A percentile compares a stretch with the other conserved stretches of the same genome.
Conservation (phyloP, 2,797 vertebrate species). For the Lagodon rhomboides region DNA sequence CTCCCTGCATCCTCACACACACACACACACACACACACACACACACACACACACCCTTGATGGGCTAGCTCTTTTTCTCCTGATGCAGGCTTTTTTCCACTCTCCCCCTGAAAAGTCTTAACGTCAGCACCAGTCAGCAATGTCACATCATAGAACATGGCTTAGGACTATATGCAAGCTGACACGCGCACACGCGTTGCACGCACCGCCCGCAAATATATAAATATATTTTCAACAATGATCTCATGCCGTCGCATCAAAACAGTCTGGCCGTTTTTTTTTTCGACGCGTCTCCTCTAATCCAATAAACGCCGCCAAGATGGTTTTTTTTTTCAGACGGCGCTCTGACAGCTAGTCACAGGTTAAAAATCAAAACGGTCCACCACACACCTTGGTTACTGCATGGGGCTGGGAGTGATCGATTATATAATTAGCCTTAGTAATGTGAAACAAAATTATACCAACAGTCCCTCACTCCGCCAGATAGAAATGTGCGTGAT, state of each 20-base stretch:
- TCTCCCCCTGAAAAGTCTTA: constrained; percentile 77
- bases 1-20: constrained; percentile 30
- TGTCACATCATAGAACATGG: constrained; percentile 84
- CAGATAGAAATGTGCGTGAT: constrained; percentile 80
- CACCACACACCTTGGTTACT: constrained; percentile 57
- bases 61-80: constrained; percentile 81
- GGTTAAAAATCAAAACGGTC: constrained; percentile 50
- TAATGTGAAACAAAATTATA: constrained; percentile 81
- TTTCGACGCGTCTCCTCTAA: constrained; percentile 32
- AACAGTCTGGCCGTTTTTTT: constrained; percentile 9
- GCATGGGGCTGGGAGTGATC: constrained; percentile 66
- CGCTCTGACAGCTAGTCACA: constrained; percentile 16
- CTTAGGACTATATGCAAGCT: constrained; percentile 74
- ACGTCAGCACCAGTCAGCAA: constrained; percentile 86
- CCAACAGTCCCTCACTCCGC: constrained; percentile 75
- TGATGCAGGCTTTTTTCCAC: constrained; percentile 79
- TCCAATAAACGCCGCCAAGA: constrained; percentile 28
- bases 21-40: neutral
- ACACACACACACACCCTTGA: constrained; percentile 62
- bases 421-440: constrained; percentile 82
- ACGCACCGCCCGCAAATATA: constrained; percentile 27
- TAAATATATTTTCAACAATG: constrained; percentile 69
- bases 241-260: constrained; percentile 64
- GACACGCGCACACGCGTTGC: constrained; percentile 58
- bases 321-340: too few relatives aligned